phyloP scores from a whole-genome alignment of 1,140 invertebrate genomes.

The Cotesia typhae region DNA sequence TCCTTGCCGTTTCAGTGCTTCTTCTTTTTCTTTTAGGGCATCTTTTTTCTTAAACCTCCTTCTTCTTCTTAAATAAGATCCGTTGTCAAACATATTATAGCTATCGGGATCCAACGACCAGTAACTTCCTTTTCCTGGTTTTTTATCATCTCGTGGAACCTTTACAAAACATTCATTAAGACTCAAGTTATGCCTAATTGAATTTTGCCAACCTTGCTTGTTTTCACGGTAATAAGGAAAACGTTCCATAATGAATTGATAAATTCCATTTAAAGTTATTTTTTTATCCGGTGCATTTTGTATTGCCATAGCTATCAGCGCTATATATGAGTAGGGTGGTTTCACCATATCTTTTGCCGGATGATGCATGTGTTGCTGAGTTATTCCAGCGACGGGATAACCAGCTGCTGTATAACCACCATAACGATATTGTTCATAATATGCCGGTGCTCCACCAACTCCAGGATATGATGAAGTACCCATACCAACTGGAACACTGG shows the following conservation, averaged over 20 bases:
- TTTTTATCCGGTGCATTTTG: slow-evolving; percentile 92
- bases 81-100: slow-evolving; percentile 99
- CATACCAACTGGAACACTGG: slow-evolving; percentile 61
- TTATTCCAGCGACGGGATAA: slow-evolving; percentile 65
- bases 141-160: slow-evolving; percentile 90
- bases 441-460: slow-evolving; percentile 57
- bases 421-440: slow-evolving; percentile 66
- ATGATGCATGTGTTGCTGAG: slow-evolving; percentile 74
- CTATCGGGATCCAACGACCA: slow-evolving; percentile 97
- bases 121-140: slow-evolving; percentile 95
- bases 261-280: slow-evolving; percentile 97
- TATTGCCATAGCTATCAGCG: slow-evolving; percentile 98
- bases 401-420: slow-evolving; percentile 65
- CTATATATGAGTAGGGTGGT: slow-evolving; percentile 98
- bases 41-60: slow-evolving; percentile 97
- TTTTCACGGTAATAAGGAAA: slow-evolving; percentile 99
- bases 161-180: slow-evolving; percentile 99
- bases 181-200: slow-evolving; percentile 94
- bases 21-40: slow-evolving; percentile 86
- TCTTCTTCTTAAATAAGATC: slow-evolving; percentile 89
- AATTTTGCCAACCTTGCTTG: slow-evolving; percentile 96
- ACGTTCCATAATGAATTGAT: slow-evolving; percentile 97
- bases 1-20: slow-evolving; percentile 82
- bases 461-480: slow-evolving; percentile 56
- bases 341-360: slow-evolving; percentile 89